Base-by-base conservation (phyloP, 2,888 invertebrate species). In the Hirtodrosophila trivittata region DNA sequence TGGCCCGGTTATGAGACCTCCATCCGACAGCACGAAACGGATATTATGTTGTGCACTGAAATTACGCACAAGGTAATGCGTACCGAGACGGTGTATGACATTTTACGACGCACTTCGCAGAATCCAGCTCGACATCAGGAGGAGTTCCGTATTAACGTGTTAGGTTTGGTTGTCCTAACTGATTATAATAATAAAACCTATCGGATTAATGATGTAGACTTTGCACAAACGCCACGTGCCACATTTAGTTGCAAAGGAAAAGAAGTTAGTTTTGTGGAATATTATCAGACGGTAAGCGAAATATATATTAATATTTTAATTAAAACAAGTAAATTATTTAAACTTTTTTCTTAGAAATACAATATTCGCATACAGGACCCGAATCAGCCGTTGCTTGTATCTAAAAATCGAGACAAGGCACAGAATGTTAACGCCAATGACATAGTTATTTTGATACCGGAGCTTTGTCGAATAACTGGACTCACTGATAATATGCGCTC, bases 1-100 rank as follows among this genome's bases (percentile, higher is more conserved):
- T 96, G 96, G 96, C 96, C 96, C 0, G 97, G 97, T 0, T 96
- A 95, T 72, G 92, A 94, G 10, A 97, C 97, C 0, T 94, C 96
- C 0, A 96, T 97, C 32, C 93, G 96, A 1, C 96, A 97, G 77
- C 95, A 96, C 85, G 97, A 98, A 88, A 90, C 91, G 0, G 91
- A 93, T 1, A 92, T 97, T 10, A 89, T 98, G 10, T 92, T 98
- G 92, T 95, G 95, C 41, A 92, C 94, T 0, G 97, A 97, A 88
- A 93, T 97, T 0, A 92, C 94, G 0, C 96, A 96, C 86, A 97
- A 97, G 91, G 94, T 97, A 0, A 93, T 97, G 91, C 92, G 97
- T 0, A 92, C 93, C 12, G 95, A 97, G 71, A 96, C 94, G 0
- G 93, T 96, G 0, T 91, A 94, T 0, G 93, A 95, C 67, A 92